Evolutionary conservation across 2,113 vertebrate genomes (phyloP).

Genomic region (Amblyopsis rosae): DNA sequence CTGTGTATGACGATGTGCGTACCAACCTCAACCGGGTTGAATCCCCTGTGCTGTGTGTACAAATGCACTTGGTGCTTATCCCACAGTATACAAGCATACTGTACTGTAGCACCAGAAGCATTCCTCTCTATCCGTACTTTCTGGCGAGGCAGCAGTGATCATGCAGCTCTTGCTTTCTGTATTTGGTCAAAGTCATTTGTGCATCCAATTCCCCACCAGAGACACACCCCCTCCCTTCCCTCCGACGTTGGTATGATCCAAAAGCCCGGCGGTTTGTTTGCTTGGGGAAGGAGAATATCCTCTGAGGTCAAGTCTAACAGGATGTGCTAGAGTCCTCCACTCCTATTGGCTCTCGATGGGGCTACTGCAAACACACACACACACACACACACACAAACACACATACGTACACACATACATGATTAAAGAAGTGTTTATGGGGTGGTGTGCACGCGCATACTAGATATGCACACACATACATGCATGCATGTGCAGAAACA

Average conservation of each 20-base stretch:
- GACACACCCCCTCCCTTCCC: constrained; percentile 64
- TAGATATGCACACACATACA: background rate
- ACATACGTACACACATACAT: constrained; percentile 22
- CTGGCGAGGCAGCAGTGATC: constrained; percentile 20
- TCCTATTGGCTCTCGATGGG: constrained; percentile 66
- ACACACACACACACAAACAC: constrained; percentile 1
- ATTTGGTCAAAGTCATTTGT: constrained; percentile 37
- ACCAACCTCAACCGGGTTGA: no score
- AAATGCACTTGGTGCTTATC: no score
- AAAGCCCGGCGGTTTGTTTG: constrained; percentile 72
- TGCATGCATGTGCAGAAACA: constrained; percentile 1
- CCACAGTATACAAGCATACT: no score
- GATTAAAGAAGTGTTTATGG: background rate
- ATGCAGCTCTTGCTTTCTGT: constrained; percentile 4
- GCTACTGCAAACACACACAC: constrained; percentile 14
- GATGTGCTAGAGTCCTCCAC: constrained; percentile 68
- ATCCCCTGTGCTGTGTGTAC: no score
- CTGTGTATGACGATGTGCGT: no score
- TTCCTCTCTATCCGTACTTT: background rate
- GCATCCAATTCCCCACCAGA: constrained; percentile 56
- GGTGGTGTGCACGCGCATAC: constrained; percentile 7
- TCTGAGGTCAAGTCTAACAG: constrained; percentile 77
- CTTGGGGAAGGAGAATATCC: constrained; percentile 78
- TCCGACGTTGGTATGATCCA: constrained; percentile 72
- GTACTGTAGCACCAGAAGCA: background rate